phyloP scores from a whole-genome alignment of 2,888 invertebrate genomes.

The Sphinx pinastri region DNA sequence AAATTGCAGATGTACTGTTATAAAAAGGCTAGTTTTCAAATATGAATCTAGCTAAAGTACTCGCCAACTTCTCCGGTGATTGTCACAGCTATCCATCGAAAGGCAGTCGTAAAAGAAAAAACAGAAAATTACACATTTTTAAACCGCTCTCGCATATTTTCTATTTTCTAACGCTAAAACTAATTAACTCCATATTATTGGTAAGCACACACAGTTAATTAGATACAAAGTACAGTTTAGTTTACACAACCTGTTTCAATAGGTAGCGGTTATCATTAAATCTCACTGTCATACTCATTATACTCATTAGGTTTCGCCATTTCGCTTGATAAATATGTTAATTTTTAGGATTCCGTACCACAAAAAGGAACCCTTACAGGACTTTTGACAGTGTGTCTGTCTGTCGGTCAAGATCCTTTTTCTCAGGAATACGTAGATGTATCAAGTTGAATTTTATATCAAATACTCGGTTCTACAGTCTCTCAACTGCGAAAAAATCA shows the following conservation, averaged over 20 bases:
- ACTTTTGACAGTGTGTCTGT: no score
- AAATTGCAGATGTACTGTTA: no score
- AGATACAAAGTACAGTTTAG: slow-evolving; percentile 32
- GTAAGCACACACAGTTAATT: slow-evolving; percentile 32
- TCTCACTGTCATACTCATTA: slow-evolving; percentile 52
- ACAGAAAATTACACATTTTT: neutral
- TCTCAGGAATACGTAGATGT: no score
- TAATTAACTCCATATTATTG: slow-evolving; percentile 23
- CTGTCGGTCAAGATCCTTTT: no score
- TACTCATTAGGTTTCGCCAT: slow-evolving; percentile 48
- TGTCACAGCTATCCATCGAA: no score
- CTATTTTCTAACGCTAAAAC: slow-evolving; percentile 22
- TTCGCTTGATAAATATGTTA: slow-evolving; percentile 46
- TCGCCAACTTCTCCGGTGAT: no score
- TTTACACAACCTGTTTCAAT: slow-evolving; percentile 34
- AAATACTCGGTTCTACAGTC: no score
- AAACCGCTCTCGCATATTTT: neutral
- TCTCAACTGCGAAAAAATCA: no score
- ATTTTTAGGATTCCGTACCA: slow-evolving; percentile 32
- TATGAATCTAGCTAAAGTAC: no score
- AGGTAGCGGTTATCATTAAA: slow-evolving; percentile 52
- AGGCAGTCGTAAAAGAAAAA: neutral
- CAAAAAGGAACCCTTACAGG: no score
- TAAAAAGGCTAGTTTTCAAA: no score
- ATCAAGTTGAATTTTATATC: no score